These are phyloP conservation scores for Dendroctonus ponderosae DNA, from an alignment of 1,140 invertebrate species.

Conservation along the genomic window DNA sequence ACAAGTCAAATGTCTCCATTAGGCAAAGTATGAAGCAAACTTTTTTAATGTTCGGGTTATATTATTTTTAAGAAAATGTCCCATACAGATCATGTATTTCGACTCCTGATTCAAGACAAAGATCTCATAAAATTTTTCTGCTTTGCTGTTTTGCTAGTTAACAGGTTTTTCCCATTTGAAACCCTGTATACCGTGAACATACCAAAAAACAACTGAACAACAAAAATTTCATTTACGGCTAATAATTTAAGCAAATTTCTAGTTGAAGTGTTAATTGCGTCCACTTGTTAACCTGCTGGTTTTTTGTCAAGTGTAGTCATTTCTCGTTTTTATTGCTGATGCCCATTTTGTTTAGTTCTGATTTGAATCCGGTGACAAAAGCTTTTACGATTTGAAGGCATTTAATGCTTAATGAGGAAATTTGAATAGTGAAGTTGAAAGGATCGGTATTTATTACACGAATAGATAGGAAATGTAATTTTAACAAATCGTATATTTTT, in stretches of 20 bases:
- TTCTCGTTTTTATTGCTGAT: constrained; percentile 3
- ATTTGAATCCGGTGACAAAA: no score
- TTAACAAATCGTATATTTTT: no score
- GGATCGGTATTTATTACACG: background rate
- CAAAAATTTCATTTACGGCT: constrained; percentile 33
- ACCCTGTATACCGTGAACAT: constrained; percentile 18
- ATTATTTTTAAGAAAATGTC: background rate
- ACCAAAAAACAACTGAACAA: constrained; percentile 26
- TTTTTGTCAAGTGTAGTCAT: background rate
- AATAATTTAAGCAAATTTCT: constrained; percentile 30
- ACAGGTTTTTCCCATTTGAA: constrained; percentile 25
- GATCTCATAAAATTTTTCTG: constrained; percentile 6
- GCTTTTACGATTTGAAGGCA: no score
- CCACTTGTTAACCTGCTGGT: constrained; percentile 6
- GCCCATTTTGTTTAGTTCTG: constrained; percentile 9
- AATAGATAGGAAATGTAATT: no score
- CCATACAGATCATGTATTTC: no score
- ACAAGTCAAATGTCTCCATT: constrained; percentile 15
- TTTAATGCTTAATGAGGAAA: no score
- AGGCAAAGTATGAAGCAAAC: background rate
- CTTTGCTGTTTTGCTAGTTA: constrained; percentile 8
- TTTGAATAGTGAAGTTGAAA: background rate
- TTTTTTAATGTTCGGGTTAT: background rate
- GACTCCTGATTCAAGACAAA: background rate
- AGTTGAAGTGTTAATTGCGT: constrained; percentile 22